These are phyloP conservation scores for Mirza zaza DNA, from an alignment of 2,113 vertebrate genomes.

Conservation along the genomic window DNA sequence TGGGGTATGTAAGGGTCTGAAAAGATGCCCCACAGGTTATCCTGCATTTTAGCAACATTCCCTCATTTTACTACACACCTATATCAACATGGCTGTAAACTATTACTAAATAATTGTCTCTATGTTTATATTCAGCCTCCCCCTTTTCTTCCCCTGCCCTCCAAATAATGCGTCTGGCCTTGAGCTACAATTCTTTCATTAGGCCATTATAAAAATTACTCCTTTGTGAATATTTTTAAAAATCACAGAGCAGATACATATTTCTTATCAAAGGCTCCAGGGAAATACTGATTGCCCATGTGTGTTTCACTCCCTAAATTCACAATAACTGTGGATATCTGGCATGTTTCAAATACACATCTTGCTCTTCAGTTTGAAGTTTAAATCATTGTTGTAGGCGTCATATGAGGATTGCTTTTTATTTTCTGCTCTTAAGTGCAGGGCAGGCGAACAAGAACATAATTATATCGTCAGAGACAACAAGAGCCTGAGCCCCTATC, in stretches of 20 bases:
- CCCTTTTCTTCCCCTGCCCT: background rate
- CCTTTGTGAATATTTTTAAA: background rate
- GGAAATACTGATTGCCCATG: background rate
- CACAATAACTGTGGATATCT: background rate
- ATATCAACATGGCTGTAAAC: background rate
- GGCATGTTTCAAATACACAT: slow-evolving; percentile 47
- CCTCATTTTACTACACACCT: background rate
- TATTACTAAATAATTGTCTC: too few species aligned
- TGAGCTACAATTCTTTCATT: slow-evolving; percentile 54
- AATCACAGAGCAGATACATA: slow-evolving; percentile 25
- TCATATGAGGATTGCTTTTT: background rate
- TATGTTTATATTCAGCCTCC: background rate
- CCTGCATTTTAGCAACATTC: background rate
- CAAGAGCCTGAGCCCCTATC: slow-evolving; percentile 79
- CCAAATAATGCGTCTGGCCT: background rate
- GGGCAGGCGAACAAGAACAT: slow-evolving; percentile 38
- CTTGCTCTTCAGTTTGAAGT: slow-evolving; percentile 57
- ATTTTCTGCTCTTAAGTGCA: slow-evolving; percentile 27
- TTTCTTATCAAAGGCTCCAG: slow-evolving; percentile 18
- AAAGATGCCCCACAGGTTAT: background rate
- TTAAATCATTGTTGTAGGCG: slow-evolving; percentile 45
- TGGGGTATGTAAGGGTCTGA: background rate
- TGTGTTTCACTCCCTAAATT: slow-evolving; percentile 39
- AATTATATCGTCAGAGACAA: slow-evolving; percentile 84
- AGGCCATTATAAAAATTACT: background rate